Evolutionary conservation across 2,113 vertebrate genomes (phyloP).

Genomic region (Pipa parva): DNA sequence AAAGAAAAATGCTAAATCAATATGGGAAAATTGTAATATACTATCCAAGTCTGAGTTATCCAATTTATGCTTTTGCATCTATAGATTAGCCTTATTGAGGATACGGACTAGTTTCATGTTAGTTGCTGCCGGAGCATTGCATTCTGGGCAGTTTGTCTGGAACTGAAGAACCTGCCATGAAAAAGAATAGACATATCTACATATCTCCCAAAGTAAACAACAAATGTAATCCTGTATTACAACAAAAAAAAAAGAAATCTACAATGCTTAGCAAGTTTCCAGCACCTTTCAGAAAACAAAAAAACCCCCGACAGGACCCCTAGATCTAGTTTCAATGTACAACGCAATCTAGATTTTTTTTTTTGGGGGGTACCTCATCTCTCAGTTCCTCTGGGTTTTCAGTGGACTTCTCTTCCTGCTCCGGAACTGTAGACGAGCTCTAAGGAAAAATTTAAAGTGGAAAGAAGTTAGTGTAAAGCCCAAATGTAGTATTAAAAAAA

Average conservation of each 20-base stretch:
- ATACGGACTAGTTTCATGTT: slow-evolving; percentile 97
- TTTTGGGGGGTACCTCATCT: slow-evolving; percentile 78
- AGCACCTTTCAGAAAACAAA: too few species aligned
- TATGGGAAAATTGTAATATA: too few species aligned
- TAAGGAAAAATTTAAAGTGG: slow-evolving; percentile 38
- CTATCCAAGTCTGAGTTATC: too few species aligned
- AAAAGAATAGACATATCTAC: not conserved
- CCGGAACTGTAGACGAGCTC: slow-evolving; percentile 46
- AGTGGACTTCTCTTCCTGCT: slow-evolving; percentile 45
- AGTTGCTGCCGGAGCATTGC: slow-evolving; percentile 80
- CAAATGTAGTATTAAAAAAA: too few species aligned
- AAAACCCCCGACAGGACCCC: too few species aligned
- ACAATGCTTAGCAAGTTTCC: too few species aligned
- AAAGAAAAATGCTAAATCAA: too few species aligned
- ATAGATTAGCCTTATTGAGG: slow-evolving; percentile 52
- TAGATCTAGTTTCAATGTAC: too few species aligned
- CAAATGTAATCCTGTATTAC: too few species aligned
- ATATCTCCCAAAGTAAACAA: not conserved
- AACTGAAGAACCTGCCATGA: slow-evolving; percentile 76
- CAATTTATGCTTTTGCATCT: too few species aligned
- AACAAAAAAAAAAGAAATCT: too few species aligned
- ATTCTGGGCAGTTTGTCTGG: slow-evolving; percentile 89
- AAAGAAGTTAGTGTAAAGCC: not conserved
- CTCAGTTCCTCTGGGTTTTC: slow-evolving; percentile 71
- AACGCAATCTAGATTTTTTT: too few species aligned